Base-by-base conservation (phyloP, 2,888 invertebrate species). In the Adela reaumurella region DNA sequence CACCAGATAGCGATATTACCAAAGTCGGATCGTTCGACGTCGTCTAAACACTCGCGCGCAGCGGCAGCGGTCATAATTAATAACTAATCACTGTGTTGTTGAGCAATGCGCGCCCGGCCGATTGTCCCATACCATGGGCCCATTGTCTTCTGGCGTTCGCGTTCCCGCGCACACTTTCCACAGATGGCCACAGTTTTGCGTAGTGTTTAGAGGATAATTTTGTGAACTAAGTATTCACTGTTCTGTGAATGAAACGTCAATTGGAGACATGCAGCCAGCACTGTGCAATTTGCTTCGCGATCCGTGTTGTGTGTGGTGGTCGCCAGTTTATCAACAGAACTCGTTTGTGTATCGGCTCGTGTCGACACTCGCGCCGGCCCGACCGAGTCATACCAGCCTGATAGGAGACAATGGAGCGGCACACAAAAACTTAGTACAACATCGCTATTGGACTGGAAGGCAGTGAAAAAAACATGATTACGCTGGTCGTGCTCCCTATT, bases 1-100 rank as follows among this genome's bases (percentile, higher is more conserved):
- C 74, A 74, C 74, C 74, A 77, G 78, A 78, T 78, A 77, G 74
- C 73, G 65, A 35, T 35, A 14, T 78, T 78, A 69, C 74, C 77
- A 77, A 76, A 74, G 74, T 35, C 11, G 6, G 35, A 35, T 35
- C 35, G 14, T 74, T 72, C 65, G n/a, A 35, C 35, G 11, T 35
- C 35, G n/a, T 4, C 35, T 3, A 35, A 8, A n/a, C n/a, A n/a
- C n/a, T n/a, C n/a, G n/a, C 35, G 8, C 35, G 3, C 14, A 35
- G 8, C 35, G 35, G 14, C 35, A 14, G 14, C 35, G 35, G 35
- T 11, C 35, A 35, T 35, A 35, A 35, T 35, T 35, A 35, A 35
- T 35, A 35, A 35, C 14, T n/a, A n/a, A n/a, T n/a, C n/a, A n/a
- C n/a, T n/a, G n/a, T 35, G 35, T 14, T 3, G 35, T 35, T 35